A percentile compares a stretch with the other conserved stretches of the same genome.
These are phyloP conservation scores for Altica lythri DNA, from an alignment of 2,888 invertebrate species.

Conservation along the genomic window DNA sequence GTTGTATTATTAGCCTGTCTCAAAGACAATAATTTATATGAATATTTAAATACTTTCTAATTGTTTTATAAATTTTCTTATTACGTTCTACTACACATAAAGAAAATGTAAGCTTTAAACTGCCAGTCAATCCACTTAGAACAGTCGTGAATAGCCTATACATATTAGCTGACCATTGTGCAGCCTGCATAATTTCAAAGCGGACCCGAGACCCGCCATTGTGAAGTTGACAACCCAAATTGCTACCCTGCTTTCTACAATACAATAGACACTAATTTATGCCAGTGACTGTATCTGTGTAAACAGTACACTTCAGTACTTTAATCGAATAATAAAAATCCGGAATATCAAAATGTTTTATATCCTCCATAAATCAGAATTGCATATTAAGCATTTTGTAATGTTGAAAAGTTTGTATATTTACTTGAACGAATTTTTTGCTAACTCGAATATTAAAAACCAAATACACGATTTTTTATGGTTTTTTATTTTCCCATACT, in stretches of 20 bases:
- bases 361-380: constrained; percentile 36
- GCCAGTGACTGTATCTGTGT: constrained; percentile 47
- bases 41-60: too few relatives aligned
- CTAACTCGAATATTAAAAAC: too few relatives aligned
- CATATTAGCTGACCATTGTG: constrained; percentile 55
- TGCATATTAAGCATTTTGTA: constrained; percentile 27
- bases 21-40: too few relatives aligned
- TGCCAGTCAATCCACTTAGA: constrained; percentile 8
- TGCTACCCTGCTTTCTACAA: constrained; percentile 51
- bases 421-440: too few relatives aligned
- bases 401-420: constrained; percentile 18
- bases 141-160: constrained; percentile 38
- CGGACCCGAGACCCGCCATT: constrained; percentile 48
- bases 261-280: constrained; percentile 56
- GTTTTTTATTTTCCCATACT: too few relatives aligned
- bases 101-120: neutral
- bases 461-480: too few relatives aligned
- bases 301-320: constrained; percentile 41
- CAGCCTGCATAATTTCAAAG: constrained; percentile 54
- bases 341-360: constrained; percentile 43
- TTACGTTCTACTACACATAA: too few relatives aligned
- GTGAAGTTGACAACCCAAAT: constrained; percentile 53
- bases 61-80: too few relatives aligned
- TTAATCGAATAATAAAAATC: constrained; percentile 43
- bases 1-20: too few relatives aligned